Conservation (phyloP, 2,797 vertebrate species). For the Nyctibius grandis region DNA sequence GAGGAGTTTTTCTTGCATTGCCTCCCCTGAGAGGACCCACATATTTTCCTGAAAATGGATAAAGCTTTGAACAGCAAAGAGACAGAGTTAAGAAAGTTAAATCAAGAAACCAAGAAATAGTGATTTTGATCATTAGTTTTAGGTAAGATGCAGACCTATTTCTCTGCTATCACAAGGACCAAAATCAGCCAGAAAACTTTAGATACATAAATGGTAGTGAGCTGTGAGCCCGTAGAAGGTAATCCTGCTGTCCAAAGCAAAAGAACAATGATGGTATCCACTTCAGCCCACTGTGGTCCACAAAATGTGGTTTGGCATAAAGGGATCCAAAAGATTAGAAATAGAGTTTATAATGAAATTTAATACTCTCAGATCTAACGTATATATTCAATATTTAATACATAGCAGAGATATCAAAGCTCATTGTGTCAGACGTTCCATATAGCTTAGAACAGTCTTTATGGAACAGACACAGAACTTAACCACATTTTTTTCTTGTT, state of each 20-base stretch:
- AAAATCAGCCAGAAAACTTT: not conserved
- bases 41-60: not conserved
- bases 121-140: not conserved
- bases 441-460: not conserved
- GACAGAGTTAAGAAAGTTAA: not conserved
- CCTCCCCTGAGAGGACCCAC: not conserved
- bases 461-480: not conserved
- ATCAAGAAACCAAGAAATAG: not conserved
- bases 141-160: not conserved
- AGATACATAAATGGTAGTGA: not conserved
- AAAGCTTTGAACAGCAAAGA: not conserved
- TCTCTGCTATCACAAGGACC: not conserved
- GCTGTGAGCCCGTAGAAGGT: not conserved
- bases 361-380: not conserved
- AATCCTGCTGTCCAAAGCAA: not conserved
- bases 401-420: not conserved
- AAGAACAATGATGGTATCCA: rapidly evolving
- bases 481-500: not conserved
- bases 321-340: not conserved
- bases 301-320: not conserved
- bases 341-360: not conserved
- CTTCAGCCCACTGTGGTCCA: not conserved
- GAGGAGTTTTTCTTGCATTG: not conserved
- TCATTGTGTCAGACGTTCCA: not conserved
- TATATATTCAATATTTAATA: not conserved